Conservation (phyloP, 2,888 invertebrate species). For the Platypus cylindrus region DNA sequence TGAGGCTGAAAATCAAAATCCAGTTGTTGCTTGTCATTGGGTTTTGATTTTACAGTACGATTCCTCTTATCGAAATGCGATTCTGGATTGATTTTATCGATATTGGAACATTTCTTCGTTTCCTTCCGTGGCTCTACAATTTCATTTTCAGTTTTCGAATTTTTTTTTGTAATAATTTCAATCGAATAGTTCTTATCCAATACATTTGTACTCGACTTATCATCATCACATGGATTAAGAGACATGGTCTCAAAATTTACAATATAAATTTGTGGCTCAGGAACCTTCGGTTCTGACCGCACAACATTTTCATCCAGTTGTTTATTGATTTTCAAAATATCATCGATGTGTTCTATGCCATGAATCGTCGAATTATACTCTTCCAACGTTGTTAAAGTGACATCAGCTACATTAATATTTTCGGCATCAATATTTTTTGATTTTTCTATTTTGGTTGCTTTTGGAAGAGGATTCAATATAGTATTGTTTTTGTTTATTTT, state of each 20-base stretch:
- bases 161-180: background rate
- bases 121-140: background rate
- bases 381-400: background rate
- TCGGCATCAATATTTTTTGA: background rate
- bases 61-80: no score
- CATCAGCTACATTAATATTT: constrained; percentile 2
- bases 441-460: background rate
- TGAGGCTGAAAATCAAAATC: no score
- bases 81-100: background rate
- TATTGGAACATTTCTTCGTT: background rate
- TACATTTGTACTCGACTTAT: no score
- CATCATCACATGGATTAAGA: no score
- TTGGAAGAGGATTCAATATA: background rate
- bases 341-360: background rate
- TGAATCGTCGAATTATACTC: constrained; percentile 1
- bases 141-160: background rate
- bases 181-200: no score
- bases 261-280: background rate
- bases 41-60: no score
- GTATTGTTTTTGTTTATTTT: background rate
- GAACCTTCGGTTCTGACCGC: background rate
- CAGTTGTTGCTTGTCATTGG: no score
- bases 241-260: no score
- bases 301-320: constrained; percentile 1
- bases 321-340: constrained; percentile 2